A percentile compares a stretch with the other conserved stretches of the same genome.
Evolutionary conservation across 2,113 vertebrate species (phyloP).

Genomic region (Saccopteryx leptura): DNA sequence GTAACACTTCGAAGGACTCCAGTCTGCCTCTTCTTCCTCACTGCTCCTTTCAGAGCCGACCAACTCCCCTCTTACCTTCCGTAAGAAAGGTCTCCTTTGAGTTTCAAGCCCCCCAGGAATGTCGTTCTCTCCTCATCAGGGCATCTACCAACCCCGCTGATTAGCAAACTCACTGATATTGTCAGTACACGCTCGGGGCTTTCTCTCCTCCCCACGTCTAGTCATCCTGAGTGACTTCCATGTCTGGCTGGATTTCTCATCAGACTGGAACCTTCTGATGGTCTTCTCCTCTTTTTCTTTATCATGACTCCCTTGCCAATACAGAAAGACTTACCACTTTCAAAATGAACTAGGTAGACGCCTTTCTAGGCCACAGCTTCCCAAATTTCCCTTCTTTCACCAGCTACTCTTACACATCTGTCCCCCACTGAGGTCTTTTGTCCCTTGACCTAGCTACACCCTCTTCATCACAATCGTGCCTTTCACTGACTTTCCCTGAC

Average conservation of each 20-base stretch:
- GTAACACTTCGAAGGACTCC: neutral
- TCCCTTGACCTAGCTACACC: neutral
- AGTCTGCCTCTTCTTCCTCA: neutral
- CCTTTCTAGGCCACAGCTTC: neutral
- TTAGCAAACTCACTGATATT: neutral
- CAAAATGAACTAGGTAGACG: slow-evolving; percentile 34
- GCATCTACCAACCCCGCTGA: neutral
- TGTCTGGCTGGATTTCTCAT: slow-evolving; percentile 18
- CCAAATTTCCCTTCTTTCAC: slow-evolving; percentile 15
- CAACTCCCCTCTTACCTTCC: neutral
- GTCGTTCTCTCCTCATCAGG: neutral
- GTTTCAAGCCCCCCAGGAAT: neutral
- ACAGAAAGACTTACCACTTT: neutral
- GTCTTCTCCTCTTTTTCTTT: slow-evolving; percentile 3
- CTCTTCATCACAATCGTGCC: neutral
- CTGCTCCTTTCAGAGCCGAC: slow-evolving; percentile 17
- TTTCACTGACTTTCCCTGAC: neutral
- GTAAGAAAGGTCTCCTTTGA: slow-evolving; percentile 21
- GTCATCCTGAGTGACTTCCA: neutral
- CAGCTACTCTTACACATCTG: neutral
- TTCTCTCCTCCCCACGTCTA: slow-evolving; percentile 47
- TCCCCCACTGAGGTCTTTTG: neutral
- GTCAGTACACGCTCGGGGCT: neutral
- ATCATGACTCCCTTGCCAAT: neutral
- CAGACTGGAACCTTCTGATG: neutral